Conservation (phyloP, 2,888 invertebrate species). For the Platycnemis pennipes region DNA sequence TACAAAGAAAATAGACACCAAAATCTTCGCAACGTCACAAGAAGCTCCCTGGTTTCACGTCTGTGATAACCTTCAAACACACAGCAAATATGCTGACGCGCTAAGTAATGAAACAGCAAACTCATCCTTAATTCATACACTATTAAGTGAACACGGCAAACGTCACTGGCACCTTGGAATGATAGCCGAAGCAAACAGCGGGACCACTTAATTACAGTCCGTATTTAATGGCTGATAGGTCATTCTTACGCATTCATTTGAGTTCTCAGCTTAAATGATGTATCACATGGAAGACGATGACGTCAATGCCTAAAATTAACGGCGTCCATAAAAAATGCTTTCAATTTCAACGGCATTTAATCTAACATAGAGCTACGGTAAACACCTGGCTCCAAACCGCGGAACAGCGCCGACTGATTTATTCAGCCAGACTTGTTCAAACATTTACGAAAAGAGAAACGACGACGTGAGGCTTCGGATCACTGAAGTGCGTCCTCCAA, state of each 20-base stretch:
- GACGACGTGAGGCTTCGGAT: background rate
- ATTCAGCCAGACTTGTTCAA: background rate
- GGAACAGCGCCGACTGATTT: background rate
- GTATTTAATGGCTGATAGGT: background rate
- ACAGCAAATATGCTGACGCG: background rate
- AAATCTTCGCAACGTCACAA: background rate
- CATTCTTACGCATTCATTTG: background rate
- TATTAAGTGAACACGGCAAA: background rate
- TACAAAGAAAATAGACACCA: background rate
- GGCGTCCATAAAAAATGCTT: background rate
- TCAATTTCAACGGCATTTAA: background rate
- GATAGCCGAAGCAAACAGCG: background rate
- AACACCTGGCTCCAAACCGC: background rate
- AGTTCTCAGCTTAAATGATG: background rate
- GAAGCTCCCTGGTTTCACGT: background rate
- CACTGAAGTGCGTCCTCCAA: background rate
- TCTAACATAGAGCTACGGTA: background rate
- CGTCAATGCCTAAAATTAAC: background rate
- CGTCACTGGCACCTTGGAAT: constrained; percentile 13
- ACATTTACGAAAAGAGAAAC: background rate
- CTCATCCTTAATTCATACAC: background rate
- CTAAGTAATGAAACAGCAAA: background rate
- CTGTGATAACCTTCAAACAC: background rate
- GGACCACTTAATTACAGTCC: background rate
- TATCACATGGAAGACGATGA: background rate